These are phyloP conservation scores for Conistra vaccinii DNA, from an alignment of 2,888 invertebrate genomes.

Conservation along the genomic window DNA sequence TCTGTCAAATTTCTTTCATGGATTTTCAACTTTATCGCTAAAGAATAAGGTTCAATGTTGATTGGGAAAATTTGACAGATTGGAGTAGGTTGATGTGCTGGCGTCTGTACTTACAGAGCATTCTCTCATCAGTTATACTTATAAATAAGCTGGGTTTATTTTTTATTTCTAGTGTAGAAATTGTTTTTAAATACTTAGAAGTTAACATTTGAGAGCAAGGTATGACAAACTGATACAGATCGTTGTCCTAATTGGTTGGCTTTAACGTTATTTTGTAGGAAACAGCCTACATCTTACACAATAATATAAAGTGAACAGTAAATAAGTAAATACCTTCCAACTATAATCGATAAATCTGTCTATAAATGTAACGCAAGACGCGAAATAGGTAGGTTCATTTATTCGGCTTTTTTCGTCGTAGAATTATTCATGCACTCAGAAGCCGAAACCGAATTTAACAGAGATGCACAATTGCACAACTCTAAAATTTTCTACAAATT, in stretches of 20 bases:
- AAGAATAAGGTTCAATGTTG: too few species aligned
- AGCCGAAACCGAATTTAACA: conserved; percentile 18
- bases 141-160: background rate
- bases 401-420: background rate
- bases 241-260: background rate
- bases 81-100: too few species aligned
- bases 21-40: too few species aligned
- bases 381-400: too few species aligned
- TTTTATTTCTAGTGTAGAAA: conserved; percentile 4
- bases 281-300: background rate
- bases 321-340: background rate
- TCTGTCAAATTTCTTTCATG: too few species aligned
- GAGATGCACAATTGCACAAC: background rate
- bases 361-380: too few species aligned
- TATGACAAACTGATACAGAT: conserved; percentile 56
- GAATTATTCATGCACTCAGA: background rate
- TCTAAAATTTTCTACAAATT: conserved; percentile 2
- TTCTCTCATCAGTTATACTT: background rate
- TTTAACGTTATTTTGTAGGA: conserved; percentile 30
- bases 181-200: background rate
- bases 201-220: conserved; percentile 60
- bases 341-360: background rate
- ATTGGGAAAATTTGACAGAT: too few species aligned
- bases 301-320: background rate
- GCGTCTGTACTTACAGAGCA: background rate